Conservation (phyloP, 2,113 vertebrate genomes). For the Pseudonaja textilis region DNA sequence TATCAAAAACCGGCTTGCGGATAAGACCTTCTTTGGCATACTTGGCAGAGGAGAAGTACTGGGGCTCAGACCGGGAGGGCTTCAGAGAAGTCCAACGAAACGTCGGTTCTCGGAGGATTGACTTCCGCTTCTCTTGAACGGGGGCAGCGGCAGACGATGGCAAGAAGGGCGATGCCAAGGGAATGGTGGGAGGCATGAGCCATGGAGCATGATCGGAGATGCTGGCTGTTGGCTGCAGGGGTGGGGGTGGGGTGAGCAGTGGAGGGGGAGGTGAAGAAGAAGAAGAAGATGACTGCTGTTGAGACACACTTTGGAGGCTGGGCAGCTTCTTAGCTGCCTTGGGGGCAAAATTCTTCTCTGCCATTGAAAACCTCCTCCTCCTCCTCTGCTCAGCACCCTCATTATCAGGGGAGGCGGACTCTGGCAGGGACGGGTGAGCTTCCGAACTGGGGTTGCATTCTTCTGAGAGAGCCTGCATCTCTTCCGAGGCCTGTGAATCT, state of each 20-base stretch:
- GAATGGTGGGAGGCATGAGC: conserved; percentile 89
- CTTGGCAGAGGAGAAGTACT: conserved; percentile 97
- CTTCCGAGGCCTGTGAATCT: conserved; percentile 95
- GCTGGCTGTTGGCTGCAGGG: conserved; percentile 72
- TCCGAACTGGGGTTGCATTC: conserved; percentile 76
- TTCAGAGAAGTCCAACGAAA: conserved; percentile 94
- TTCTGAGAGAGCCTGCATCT: conserved; percentile 85
- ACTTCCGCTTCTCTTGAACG: conserved; percentile 89
- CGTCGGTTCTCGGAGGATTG: conserved; percentile 91
- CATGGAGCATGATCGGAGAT: conserved; percentile 87
- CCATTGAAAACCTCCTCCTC: conserved; percentile 78
- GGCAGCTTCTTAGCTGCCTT: conserved; percentile 83
- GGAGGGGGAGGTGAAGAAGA: conserved; percentile 92
- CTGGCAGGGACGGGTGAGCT: conserved; percentile 73
- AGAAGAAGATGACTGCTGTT: conserved; percentile 71
- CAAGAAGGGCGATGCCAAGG: conserved; percentile 79
- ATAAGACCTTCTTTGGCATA: conserved; percentile 99
- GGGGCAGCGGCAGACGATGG: conserved; percentile 71
- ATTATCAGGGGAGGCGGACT: conserved; percentile 78
- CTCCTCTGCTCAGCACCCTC: conserved; percentile 70
- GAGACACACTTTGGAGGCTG: conserved; percentile 71
- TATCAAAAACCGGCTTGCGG: conserved; percentile 96
- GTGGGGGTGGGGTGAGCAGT: conserved; percentile 84
- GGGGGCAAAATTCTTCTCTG: conserved; percentile 75
- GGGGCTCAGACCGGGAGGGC: conserved; percentile 84